Conservation (phyloP, 2,888 invertebrate genomes). For the Xestia xanthographa region DNA sequence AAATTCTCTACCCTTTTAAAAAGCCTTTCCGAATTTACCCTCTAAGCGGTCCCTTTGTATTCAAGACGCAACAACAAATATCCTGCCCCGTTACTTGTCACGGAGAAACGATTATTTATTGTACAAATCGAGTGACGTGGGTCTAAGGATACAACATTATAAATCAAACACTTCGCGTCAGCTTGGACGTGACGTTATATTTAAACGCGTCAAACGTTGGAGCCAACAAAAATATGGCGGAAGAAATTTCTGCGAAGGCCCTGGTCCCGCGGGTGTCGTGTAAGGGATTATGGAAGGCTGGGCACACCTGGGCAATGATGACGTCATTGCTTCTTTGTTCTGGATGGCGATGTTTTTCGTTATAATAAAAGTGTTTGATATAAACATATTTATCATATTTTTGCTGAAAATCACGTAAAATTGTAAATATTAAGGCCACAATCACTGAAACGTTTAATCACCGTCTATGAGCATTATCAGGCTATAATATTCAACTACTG, state of each 20-base stretch:
- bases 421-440: too few relatives aligned
- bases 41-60: constrained; percentile 69
- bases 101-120: constrained; percentile 81
- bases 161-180: constrained; percentile 77
- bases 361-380: neutral
- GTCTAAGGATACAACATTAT: constrained; percentile 78
- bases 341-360: constrained; percentile 1
- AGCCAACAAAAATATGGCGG: constrained; percentile 52
- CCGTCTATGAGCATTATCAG: neutral
- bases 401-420: neutral
- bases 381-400: neutral
- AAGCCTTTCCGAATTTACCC: constrained; percentile 18
- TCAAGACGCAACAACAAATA: constrained; percentile 78
- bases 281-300: constrained; percentile 54
- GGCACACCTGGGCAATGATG: constrained; percentile 64
- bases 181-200: constrained; percentile 67
- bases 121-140: constrained; percentile 83
- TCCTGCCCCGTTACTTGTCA: constrained; percentile 75
- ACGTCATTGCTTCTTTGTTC: constrained; percentile 50
- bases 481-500: neutral
- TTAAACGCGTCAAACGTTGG: constrained; percentile 57
- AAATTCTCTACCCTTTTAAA: constrained; percentile 20
- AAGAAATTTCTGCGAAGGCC: constrained; percentile 50
- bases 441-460: too few relatives aligned
- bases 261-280: constrained; percentile 58